Evolutionary conservation across 1,140 invertebrate species (phyloP).

Genomic region (Plodia interpunctella): DNA sequence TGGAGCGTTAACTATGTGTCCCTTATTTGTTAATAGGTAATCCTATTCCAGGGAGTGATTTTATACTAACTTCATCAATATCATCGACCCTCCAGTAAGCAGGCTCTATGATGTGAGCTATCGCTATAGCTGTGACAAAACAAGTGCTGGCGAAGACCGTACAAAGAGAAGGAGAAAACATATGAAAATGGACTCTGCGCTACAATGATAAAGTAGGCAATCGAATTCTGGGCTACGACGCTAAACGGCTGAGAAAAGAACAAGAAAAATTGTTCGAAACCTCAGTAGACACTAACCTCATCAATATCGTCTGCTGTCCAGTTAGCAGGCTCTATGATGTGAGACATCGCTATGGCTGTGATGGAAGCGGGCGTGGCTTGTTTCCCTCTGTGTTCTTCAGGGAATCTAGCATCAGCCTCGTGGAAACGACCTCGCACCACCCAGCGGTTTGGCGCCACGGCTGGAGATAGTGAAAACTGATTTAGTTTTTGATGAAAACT

Average conservation of each 20-base stretch:
- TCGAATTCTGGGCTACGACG: no score
- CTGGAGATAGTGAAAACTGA: constrained; percentile 41
- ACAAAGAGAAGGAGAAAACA: no score
- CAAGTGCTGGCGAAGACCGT: constrained; percentile 14
- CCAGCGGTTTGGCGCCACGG: constrained; percentile 69
- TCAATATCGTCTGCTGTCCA: constrained; percentile 72
- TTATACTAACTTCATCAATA: constrained; percentile 74
- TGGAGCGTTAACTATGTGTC: no score
- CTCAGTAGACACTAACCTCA: no score
- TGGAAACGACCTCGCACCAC: constrained; percentile 71
- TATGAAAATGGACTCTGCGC: no score
- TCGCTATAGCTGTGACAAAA: constrained; percentile 60
- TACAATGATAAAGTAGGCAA: no score
- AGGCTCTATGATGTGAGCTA: constrained; percentile 56
- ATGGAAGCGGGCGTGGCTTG: constrained; percentile 73
- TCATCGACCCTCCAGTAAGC: constrained; percentile 63
- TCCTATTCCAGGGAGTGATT: no score
- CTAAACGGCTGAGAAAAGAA: no score
- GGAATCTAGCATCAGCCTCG: constrained; percentile 68
- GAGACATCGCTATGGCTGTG: constrained; percentile 65
- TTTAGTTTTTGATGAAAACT: no score
- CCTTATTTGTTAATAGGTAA: no score
- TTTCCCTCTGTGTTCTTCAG: constrained; percentile 62
- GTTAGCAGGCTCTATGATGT: constrained; percentile 46
- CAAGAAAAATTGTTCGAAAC: no score